phyloP scores from a whole-genome alignment of 2,113 vertebrate genomes.

The Spermophilus dauricus region DNA sequence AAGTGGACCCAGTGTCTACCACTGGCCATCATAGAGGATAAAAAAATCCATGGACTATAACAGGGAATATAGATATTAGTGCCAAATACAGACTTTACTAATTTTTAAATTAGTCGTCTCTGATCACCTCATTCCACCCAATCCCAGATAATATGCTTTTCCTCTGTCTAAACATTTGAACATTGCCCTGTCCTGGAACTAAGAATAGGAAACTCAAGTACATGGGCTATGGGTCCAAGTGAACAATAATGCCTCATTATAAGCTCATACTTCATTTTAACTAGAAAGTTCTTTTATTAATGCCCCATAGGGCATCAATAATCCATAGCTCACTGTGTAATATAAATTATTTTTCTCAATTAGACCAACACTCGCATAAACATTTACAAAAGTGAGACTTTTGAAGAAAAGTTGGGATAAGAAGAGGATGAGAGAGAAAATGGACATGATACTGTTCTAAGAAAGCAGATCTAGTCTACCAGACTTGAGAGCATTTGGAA shows the following conservation, averaged over 20 bases:
- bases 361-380: background rate
- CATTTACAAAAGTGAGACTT: background rate
- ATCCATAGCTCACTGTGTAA: background rate
- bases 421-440: slow-evolving; percentile 12
- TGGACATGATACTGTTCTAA: background rate
- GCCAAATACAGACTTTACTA: background rate
- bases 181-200: background rate
- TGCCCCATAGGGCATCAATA: background rate
- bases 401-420: background rate
- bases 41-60: background rate
- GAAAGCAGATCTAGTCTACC: background rate
- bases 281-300: background rate
- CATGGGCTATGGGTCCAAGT: background rate
- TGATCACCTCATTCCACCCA: background rate
- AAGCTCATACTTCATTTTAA: background rate
- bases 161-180: background rate
- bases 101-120: slow-evolving; percentile 31
- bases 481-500: background rate
- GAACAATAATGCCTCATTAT: background rate
- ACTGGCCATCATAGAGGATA: background rate
- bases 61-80: background rate
- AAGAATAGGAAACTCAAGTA: background rate
- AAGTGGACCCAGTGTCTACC: background rate
- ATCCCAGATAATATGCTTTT: background rate
- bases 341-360: slow-evolving; percentile 35